Evolutionary conservation across 2,797 vertebrate species (phyloP).

Genomic region (Hylomyscus alleni): DNA sequence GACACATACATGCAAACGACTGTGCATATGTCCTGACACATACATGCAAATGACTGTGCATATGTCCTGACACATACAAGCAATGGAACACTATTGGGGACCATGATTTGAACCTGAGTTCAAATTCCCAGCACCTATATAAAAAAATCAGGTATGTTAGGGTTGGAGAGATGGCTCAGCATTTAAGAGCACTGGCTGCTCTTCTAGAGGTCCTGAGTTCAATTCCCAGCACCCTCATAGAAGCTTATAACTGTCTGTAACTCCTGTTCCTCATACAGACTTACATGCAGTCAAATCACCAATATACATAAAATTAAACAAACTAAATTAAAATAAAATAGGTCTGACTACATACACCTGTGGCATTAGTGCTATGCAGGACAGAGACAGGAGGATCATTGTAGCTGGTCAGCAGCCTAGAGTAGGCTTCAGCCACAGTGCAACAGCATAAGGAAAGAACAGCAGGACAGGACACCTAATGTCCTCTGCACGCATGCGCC

Average conservation of each 20-base stretch:
- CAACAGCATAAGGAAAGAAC: neutral
- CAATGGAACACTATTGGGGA: neutral
- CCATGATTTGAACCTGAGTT: neutral
- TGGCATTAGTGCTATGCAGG: neutral
- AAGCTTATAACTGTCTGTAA: neutral
- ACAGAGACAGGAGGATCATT: neutral
- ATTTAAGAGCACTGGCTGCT: neutral
- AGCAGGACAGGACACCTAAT: neutral
- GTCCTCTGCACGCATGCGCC: neutral
- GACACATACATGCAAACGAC: conserved; percentile 24
- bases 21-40: conserved; percentile 7
- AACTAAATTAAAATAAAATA: neutral
- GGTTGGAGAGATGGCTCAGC: neutral
- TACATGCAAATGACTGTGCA: neutral
- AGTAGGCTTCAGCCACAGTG: neutral
- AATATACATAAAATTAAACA: neutral
- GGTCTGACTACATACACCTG: neutral
- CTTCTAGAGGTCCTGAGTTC: neutral
- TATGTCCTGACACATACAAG: neutral
- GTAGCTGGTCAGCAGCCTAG: neutral
- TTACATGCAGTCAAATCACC: neutral
- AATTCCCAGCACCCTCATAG: neutral
- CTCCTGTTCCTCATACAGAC: neutral
- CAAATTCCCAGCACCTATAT: neutral
- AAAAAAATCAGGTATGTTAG: neutral